Evolutionary conservation across 2,888 invertebrate genomes (phyloP), one percentile per base, ranked within the genome.

Genomic region (Tetropium fuscum): DNA sequence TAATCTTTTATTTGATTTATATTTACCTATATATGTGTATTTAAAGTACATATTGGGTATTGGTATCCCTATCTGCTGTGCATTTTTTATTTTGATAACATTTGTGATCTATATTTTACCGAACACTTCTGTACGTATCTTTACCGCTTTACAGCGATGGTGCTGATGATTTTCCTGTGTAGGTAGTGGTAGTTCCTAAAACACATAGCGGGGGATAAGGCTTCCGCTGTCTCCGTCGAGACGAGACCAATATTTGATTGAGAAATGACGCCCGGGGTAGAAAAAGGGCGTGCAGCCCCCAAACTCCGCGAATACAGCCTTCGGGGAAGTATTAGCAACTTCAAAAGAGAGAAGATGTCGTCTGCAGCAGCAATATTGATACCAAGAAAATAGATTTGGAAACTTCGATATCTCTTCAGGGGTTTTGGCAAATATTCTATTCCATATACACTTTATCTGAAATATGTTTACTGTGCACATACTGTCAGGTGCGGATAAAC

Each of bases 241-340:
- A 43, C 61, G 61, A 40, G 60, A 58, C 58, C 66, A 62, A 64
- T 64, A 67, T 64, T 64, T 67, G 67, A 67, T 67, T 67, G 64
- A 34, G 63, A 59, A 63, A 61, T 56, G 60, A 25, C 30, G 59
- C 64, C 57, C 43, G 19, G 43, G 63, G 63, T 57, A 20, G 11
- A 45, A 58, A 53, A 41, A n/a, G 45, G 65, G 62, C 59, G 41
- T 40, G 32, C 32, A 47, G 19, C 25, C 51, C 64, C 53, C 47
- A 40, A 59, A 55, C 53, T 49, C 55, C 49, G 36, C 45, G 53
- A 55, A 60, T 49, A 53, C 58, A 34, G 63, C 66, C 56, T 20
- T 25, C 20, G 45, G 58, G 18, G 25, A 40, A 38, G 53, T 40
- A 38, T 51, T 58, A 53, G 55, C 48, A 51, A 57, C 57, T 40